A percentile compares a stretch with the other conserved stretches of the same genome.
Conservation (phyloP, 2,888 invertebrate genomes). For the Euzophera pinguis region DNA sequence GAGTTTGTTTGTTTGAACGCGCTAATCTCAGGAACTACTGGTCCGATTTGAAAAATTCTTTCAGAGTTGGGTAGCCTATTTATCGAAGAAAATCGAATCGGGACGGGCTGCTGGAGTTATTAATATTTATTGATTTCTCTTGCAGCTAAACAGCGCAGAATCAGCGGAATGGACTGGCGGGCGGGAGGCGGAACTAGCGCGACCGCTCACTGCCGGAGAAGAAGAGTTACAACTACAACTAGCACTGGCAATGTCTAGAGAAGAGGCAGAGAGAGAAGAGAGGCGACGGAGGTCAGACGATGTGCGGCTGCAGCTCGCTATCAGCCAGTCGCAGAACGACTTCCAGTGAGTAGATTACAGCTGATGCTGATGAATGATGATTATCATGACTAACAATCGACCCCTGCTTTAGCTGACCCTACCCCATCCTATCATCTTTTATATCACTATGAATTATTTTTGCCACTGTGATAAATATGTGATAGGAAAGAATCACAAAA, state of each 20-base stretch:
- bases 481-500: too few species aligned
- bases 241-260: constrained; percentile 98
- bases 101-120: not conserved
- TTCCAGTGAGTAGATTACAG: constrained; percentile 83
- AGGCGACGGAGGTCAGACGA: constrained; percentile 96
- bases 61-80: too few species aligned
- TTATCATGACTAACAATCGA: too few species aligned
- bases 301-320: constrained; percentile 95
- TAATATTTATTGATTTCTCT: not conserved
- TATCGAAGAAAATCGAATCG: too few species aligned
- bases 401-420: too few species aligned
- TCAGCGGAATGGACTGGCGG: constrained; percentile 34
- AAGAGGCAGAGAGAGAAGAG: constrained; percentile 98
- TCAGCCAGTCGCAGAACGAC: constrained; percentile 96
- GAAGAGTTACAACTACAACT: constrained; percentile 98
- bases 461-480: too few species aligned
- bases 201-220: constrained; percentile 98
- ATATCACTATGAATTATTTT: too few species aligned
- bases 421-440: too few species aligned
- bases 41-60: too few species aligned
- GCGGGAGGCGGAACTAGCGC: constrained; percentile 91
- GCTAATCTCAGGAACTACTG: too few species aligned
- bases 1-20: too few species aligned
- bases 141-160: constrained; percentile 34
- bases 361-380: too few species aligned